phyloP scores from a whole-genome alignment of 1,140 invertebrate species.

The Callitettix versicolor region DNA sequence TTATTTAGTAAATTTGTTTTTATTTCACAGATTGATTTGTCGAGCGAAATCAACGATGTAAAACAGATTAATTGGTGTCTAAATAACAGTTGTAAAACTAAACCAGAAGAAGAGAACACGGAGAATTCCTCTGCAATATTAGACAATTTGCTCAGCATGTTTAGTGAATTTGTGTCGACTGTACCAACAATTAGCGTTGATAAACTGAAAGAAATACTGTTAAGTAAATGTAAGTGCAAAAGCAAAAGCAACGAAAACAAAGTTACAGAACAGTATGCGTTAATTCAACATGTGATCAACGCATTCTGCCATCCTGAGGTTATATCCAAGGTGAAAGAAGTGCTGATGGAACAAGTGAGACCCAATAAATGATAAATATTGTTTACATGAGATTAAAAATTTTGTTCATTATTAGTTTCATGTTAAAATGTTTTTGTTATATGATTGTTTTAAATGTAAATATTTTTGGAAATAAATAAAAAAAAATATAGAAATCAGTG shows the following conservation, averaged over 20 bases:
- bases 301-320: constrained; percentile 20
- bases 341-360: not conserved
- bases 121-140: not conserved
- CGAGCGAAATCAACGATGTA: not conserved
- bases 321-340: constrained; percentile 12
- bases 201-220: not conserved
- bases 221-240: not conserved
- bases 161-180: not conserved
- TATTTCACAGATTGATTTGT: not conserved
- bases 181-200: not conserved
- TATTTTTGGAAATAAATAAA: too few species aligned
- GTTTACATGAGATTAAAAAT: too few species aligned
- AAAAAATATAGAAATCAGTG: too few species aligned
- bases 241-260: not conserved
- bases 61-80: constrained; percentile 8
- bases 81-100: not conserved
- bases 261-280: not conserved
- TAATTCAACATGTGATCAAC: constrained; percentile 12
- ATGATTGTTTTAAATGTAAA: too few species aligned
- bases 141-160: not conserved
- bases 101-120: not conserved
- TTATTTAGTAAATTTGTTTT: too few species aligned
- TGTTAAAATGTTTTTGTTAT: too few species aligned
- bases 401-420: too few species aligned
- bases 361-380: too few species aligned